Evolutionary conservation across 30 jellyfish, hydroid and myxozoan genomes (phyloP), one percentile per base, ranked within the genome.

Genomic region (Hydractinia symbiolongicarpus): DNA sequence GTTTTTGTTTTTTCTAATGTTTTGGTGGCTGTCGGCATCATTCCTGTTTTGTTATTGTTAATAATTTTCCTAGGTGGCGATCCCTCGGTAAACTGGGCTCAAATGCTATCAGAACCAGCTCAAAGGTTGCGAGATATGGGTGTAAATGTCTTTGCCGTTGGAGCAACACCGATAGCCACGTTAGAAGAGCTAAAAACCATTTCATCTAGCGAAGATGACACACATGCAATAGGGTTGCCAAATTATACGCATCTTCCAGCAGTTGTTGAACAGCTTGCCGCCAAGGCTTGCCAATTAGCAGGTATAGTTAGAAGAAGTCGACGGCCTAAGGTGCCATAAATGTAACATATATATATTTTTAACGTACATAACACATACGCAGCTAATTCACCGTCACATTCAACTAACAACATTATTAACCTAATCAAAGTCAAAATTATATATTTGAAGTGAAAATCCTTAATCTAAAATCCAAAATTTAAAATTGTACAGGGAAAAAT

Each of bases 81-180:
- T 75, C 98, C 96, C 13, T 79, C 98, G 5, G 83, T 91, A 30
- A 84, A 91, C 81, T 91, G 98, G 98, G 71, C 91, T 62, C 94
- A 86, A 67, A 79, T 86, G 91, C 71, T 86, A 9, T 88, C 83
- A 50, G 98, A 91, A 61, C 98, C 98, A 5, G 87, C 98, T 5
- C 81, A 94, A n/a, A 88, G 87, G 51, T 78, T 91, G 21, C 94
- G 85, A 66, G 88, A 83, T 52, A 84, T 88, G 60, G 98, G 98
- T 8, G 95, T 91, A 40, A 94, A 91, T 9, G 94, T 91, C 4
- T 91, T 86, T 71, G 95, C 88, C 4, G 82, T 91, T 40, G 98
- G 98, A 9, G 88, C 87, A 13, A 86, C 98, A 15, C 78, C 95
- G 5, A 83, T 74, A 55, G 95, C 91, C 16, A 84, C 91, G 19